Conservation (phyloP, 2,888 invertebrate species). For the Pseudolycoriella hygida region DNA sequence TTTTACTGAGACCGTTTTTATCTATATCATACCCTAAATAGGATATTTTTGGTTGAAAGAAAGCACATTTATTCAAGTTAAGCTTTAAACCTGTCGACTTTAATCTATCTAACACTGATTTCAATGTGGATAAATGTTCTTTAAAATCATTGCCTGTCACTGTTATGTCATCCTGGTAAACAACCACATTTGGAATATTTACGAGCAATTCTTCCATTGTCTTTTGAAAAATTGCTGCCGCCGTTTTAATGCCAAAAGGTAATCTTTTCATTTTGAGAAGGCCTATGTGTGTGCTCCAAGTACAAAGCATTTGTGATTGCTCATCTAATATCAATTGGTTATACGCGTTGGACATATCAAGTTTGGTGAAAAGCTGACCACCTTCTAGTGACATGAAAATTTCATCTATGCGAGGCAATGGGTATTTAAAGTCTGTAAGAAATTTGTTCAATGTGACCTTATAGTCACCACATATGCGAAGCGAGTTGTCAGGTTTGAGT, state of each 20-base stretch:
- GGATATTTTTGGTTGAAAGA: constrained; percentile 8
- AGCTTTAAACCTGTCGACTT: constrained; percentile 13
- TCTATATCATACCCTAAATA: constrained; percentile 12
- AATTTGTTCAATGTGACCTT: constrained; percentile 8
- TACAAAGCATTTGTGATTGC: constrained; percentile 14
- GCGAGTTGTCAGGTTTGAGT: constrained; percentile 17
- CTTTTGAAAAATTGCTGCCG: constrained; percentile 18
- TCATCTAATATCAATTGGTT: constrained; percentile 14
- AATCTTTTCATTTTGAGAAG: constrained; percentile 14
- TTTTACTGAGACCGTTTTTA: constrained; percentile 13
- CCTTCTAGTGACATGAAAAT: constrained; percentile 5
- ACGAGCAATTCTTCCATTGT: constrained; percentile 14
- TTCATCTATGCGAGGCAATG: constrained; percentile 6
- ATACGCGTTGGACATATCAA: constrained; percentile 2
- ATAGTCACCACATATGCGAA: constrained; percentile 12
- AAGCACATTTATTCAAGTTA: constrained; percentile 15
- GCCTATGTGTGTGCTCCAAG: constrained; percentile 17
- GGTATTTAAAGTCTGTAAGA: constrained; percentile 5
- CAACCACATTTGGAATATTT: constrained; percentile 15
- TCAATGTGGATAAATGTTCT: constrained; percentile 13
- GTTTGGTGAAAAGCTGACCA: constrained; percentile 3
- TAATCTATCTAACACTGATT: constrained; percentile 14
- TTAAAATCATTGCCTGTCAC: constrained; percentile 13
- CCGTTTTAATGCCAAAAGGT: constrained; percentile 14
- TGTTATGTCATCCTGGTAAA: constrained; percentile 16